Evolutionary conservation across 2,888 invertebrate genomes (phyloP), one percentile per base, ranked within the genome.

Genomic region (Scelioninae gen. 2): DNA sequence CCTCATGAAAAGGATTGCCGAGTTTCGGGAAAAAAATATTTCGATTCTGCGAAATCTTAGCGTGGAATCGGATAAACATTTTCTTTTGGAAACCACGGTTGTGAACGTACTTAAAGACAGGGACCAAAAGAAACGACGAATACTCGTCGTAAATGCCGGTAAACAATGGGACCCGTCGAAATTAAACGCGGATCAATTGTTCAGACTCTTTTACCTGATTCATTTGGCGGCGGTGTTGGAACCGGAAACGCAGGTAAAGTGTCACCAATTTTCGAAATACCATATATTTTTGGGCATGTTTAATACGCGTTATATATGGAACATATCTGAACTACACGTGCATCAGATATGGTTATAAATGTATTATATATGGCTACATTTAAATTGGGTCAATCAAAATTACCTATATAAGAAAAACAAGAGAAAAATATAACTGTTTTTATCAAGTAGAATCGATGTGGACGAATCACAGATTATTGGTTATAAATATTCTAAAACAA

Each of bases 151-250:
- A 0, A 92, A 91, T 81, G 89, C 90, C 75, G 95, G 95, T 83
- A 90, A 90, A 74, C 79, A 89, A 0, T 95, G 95, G 95, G 91
- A 95, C 83, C 92, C 94, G 0, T 91, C 90, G 71, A 90, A 90
- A 78, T 91, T 94, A 76, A 89, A 86, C 41, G 89, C 93, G 0
- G 94, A 95, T 81, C 92, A 93, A 82, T 85, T 95, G 78, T 94
- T 95, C 87, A 88, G 92, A 76, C 87, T 94, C 80, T 92, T 95
- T 83, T 95, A 94, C 84, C 87, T 94, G 78, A 91, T 95, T 76
- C 95, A 95, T 84, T 89, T 92, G 80, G 91, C 92, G 0, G 94
- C 95, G n/a, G 88, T 93, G 80, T 79, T 91, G 75, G 93, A 93
- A 83, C 92, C 92, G 0, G 92, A 93, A 86, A 92, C 93, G 0